Evolutionary conservation across 2,888 invertebrate species (phyloP).

Genomic region (Tuta absoluta): DNA sequence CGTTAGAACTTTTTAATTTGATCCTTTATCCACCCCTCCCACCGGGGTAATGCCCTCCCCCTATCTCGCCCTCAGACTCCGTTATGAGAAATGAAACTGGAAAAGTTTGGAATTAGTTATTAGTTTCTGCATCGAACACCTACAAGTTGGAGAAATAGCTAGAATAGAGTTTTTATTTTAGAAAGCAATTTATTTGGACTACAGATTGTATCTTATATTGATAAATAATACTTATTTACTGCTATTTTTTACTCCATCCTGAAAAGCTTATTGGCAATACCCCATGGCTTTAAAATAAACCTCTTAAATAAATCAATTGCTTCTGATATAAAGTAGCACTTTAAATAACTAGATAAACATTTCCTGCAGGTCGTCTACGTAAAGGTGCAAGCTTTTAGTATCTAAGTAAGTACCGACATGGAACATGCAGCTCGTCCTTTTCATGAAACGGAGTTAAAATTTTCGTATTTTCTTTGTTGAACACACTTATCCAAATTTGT

Average conservation of each 20-base stretch:
- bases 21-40: slow-evolving; percentile 2
- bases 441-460: background rate
- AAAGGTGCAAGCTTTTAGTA: too few relatives aligned
- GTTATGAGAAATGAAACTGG: slow-evolving; percentile 24
- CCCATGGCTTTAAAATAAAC: too few relatives aligned
- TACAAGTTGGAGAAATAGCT: slow-evolving; percentile 5
- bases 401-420: too few relatives aligned
- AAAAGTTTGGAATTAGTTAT: slow-evolving; percentile 23
- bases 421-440: background rate
- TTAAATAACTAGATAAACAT: too few relatives aligned
- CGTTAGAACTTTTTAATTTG: slow-evolving; percentile 28
- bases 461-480: background rate
- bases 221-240: too few relatives aligned
- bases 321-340: too few relatives aligned
- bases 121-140: slow-evolving; percentile 10
- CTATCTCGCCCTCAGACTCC: slow-evolving; percentile 9
- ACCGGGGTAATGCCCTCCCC: slow-evolving; percentile 3
- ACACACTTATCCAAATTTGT: slow-evolving; percentile 18
- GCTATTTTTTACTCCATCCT: too few relatives aligned
- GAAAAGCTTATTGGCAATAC: background rate
- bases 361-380: too few relatives aligned
- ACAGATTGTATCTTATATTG: background rate
- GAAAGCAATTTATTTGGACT: background rate
- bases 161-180: background rate
- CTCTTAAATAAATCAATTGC: too few relatives aligned